Conservation (phyloP, 2,113 vertebrate species). For the Rynchops niger region DNA sequence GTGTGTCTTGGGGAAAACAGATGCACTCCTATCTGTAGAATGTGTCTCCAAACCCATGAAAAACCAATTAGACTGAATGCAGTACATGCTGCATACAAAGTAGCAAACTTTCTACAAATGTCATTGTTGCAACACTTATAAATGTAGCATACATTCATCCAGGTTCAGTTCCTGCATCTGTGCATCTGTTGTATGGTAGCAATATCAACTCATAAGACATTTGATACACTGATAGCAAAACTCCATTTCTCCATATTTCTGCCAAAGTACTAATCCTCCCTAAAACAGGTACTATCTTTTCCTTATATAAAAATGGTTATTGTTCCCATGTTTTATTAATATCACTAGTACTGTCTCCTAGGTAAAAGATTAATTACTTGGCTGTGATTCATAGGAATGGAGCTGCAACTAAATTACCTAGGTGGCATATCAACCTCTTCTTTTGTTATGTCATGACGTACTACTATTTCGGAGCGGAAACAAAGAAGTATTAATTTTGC, state of each 20-base stretch:
- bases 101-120: background rate
- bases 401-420: conserved; percentile 51
- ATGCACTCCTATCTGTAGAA: background rate
- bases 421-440: background rate
- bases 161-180: background rate
- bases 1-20: background rate
- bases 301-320: conserved; percentile 18
- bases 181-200: background rate
- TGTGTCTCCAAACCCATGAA: background rate
- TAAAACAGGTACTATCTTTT: conserved; percentile 19
- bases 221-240: background rate
- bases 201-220: conserved; percentile 34
- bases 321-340: conserved; percentile 59
- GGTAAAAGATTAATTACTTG: conserved; percentile 72
- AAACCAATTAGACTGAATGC: background rate
- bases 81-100: background rate
- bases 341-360: conserved; percentile 42
- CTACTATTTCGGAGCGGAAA: conserved; percentile 27
- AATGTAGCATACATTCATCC: background rate
- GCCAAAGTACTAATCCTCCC: conserved; percentile 25
- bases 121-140: background rate
- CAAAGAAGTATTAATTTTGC: conserved; percentile 18
- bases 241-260: conserved; percentile 22
- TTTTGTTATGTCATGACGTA: conserved; percentile 4
- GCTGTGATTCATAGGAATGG: conserved; percentile 38